Evolutionary conservation across 2,113 vertebrate species (phyloP).

Genomic region (Ramphastos sulfuratus): DNA sequence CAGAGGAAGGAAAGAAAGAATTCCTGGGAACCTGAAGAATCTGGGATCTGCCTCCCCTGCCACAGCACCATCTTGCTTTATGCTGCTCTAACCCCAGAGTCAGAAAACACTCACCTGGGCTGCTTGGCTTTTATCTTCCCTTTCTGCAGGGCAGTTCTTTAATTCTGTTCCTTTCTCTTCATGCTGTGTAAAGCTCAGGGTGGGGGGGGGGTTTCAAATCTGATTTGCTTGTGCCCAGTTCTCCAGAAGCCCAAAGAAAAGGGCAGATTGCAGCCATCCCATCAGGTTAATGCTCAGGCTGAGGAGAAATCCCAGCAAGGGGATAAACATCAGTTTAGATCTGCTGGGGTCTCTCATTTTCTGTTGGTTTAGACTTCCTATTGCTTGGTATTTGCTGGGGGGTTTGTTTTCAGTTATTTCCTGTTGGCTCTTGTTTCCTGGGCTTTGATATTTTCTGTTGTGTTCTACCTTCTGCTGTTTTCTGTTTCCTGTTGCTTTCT

Average conservation of each 20-base stretch:
- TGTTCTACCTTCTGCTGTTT: too few relatives aligned
- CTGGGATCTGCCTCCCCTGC: background rate
- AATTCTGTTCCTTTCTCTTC: background rate
- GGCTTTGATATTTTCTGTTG: too few relatives aligned
- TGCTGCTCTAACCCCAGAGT: background rate
- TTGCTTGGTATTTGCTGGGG: too few relatives aligned
- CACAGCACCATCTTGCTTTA: background rate
- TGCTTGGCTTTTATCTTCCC: background rate
- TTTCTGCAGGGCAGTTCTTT: background rate
- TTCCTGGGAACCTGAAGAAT: slow-evolving; percentile 41
- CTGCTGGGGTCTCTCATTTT: too few relatives aligned
- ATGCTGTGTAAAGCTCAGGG: background rate
- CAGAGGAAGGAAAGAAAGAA: slow-evolving; percentile 29
- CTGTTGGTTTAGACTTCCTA: too few relatives aligned
- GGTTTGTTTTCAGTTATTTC: too few relatives aligned
- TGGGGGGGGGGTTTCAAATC: background rate
- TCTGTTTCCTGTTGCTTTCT: too few relatives aligned
- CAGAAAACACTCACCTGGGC: background rate
- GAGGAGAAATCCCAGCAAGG: background rate
- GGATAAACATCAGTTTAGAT: background rate
- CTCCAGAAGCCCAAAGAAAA: background rate
- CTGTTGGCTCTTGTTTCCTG: too few relatives aligned
- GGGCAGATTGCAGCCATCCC: background rate
- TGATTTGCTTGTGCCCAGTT: background rate
- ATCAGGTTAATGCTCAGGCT: background rate